Conservation (phyloP, 1,140 invertebrate genomes). For the Nylanderia fulva region DNA sequence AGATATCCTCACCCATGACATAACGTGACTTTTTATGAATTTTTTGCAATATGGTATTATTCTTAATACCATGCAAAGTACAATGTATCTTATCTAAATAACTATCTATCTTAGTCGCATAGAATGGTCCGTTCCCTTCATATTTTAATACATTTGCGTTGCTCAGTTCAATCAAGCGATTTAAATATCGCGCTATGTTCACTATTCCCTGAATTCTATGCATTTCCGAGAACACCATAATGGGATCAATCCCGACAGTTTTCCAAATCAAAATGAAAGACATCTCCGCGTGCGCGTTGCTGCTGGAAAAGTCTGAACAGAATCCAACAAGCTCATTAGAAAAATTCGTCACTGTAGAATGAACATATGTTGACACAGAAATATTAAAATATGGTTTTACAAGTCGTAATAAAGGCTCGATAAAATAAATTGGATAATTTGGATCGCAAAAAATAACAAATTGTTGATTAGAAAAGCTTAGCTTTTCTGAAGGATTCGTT, state of each 20-base stretch:
- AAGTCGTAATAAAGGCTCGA: constrained; percentile 81
- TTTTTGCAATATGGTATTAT: constrained; percentile 26
- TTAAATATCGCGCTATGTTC: constrained; percentile 86
- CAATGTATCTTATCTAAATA: constrained; percentile 84
- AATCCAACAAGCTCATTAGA: constrained; percentile 72
- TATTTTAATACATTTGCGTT: constrained; percentile 82
- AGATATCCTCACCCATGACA: constrained; percentile 75
- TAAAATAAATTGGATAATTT: constrained; percentile 82
- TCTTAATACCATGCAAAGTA: constrained; percentile 62
- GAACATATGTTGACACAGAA: constrained; percentile 79
- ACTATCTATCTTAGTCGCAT: constrained; percentile 85
- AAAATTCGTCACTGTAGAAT: constrained; percentile 81
- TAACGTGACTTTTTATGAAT: constrained; percentile 66
- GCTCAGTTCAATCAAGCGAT: constrained; percentile 83
- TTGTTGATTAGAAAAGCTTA: constrained; percentile 68
- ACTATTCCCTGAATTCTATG: constrained; percentile 85
- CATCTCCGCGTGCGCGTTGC: constrained; percentile 60
- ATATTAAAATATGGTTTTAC: constrained; percentile 76
- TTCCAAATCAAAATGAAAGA: constrained; percentile 86
- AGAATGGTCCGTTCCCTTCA: constrained; percentile 78
- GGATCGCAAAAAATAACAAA: constrained; percentile 86
- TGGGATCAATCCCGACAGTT: constrained; percentile 81
- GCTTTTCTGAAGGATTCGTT: neutral
- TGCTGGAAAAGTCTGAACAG: constrained; percentile 67
- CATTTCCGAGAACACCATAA: constrained; percentile 79